Base-by-base conservation (phyloP, 2,888 invertebrate genomes). In the Spodoptera exigua region DNA sequence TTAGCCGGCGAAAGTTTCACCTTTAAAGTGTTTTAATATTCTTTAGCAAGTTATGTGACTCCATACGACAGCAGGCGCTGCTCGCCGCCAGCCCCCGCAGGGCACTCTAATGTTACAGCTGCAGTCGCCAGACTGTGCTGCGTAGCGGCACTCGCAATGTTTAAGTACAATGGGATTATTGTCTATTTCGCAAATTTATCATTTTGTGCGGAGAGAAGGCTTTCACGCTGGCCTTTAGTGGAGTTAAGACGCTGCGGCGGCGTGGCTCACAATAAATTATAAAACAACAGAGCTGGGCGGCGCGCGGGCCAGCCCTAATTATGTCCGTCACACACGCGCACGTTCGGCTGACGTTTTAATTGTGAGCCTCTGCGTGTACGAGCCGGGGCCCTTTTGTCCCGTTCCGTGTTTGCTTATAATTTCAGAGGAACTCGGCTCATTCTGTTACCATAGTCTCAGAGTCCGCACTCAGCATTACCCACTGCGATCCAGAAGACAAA, bases 11-110 rank as follows among this genome's bases (percentile, higher is more conserved):
- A 74, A 79, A 76, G 53, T 74, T 80, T 73, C 55, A 70, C 56
- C 65, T 76, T 70, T 74, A 62, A 75, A 80, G 69, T 76, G 73
- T 78, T 82, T 78, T 76, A 79, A 74, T 81, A 71, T 66, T 68
- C 46, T 67, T 62, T 52, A 69, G 49, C 48, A 70, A 65, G 45
- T 70, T 69, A 72, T 68, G 72, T 59, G 67, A 61, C 47, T 61
- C 47, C 58, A 63, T 14, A 59, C 51, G 45, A 39, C 48, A 41
- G 46, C 35, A 34, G 35, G 40, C 17, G 35, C 48, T 9, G 1
- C 18, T 37, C 16, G 44, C 58, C 10, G 16, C 1, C 11, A 2
- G 27, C 27, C 27, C 32, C 13, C 13, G 49, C 27, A 36, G 44
- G 13, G 18, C 39, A 36, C 27, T 27, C 7, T 27, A 7, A 27